These are phyloP conservation scores for Steinernema khuongi DNA, from an alignment of 1,140 invertebrate genomes.

Conservation along the genomic window DNA sequence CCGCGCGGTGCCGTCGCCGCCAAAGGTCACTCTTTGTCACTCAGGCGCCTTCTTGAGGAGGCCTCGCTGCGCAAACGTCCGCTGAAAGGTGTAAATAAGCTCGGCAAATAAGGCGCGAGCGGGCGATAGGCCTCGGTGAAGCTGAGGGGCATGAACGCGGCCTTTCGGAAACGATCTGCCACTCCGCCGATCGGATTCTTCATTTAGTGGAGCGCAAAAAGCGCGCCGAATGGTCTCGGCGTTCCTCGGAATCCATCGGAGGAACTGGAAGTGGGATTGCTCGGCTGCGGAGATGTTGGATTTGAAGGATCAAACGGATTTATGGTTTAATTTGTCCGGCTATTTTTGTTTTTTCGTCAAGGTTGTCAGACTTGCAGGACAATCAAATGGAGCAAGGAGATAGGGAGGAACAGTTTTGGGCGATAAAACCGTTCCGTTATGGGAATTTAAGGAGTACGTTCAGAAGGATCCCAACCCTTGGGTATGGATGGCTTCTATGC, in stretches of 20 bases:
- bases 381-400: too few species aligned
- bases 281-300: too few species aligned
- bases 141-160: not conserved
- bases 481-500: too few species aligned
- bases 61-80: not conserved
- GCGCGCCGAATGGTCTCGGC: not conserved
- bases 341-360: too few species aligned
- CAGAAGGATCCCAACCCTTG: too few species aligned
- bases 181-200: not conserved
- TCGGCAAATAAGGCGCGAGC: not conserved
- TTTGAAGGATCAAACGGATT: too few species aligned
- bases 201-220: constrained; percentile 9
- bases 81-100: constrained; percentile 12
- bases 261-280: not conserved
- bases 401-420: too few species aligned
- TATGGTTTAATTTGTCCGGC: too few species aligned
- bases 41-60: not conserved
- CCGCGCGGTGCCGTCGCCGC: constrained; percentile 2
- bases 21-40: constrained; percentile 9
- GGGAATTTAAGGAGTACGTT: too few species aligned
- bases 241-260: not conserved
- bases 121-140: not conserved
- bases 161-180: not conserved
- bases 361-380: too few species aligned
- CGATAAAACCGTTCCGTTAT: too few species aligned